Conservation (phyloP, 2,797 vertebrate species). For the Prunella strophiata region DNA sequence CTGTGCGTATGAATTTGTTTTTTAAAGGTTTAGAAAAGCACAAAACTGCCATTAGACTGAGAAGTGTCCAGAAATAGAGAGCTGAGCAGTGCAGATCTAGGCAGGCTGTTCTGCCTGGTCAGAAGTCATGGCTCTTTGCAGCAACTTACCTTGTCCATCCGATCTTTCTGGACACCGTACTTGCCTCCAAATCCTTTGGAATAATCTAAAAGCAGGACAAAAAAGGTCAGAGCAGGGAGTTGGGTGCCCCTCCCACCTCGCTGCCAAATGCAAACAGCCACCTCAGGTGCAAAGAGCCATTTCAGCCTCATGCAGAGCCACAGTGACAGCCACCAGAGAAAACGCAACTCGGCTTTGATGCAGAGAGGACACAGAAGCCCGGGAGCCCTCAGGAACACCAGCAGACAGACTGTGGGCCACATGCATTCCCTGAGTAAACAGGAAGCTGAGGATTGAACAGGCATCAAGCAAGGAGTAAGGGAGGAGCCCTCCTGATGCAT, state of each 20-base stretch:
- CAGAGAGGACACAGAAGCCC: conserved; percentile 15
- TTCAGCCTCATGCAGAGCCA: conserved; percentile 46
- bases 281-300: not conserved
- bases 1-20: not conserved
- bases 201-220: conserved; percentile 83
- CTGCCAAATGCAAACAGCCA: not conserved
- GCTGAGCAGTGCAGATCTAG: not conserved
- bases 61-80: not conserved
- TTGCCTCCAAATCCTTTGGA: conserved; percentile 95
- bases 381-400: conserved; percentile 16
- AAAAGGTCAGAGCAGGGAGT: not conserved
- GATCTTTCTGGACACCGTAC: conserved; percentile 92
- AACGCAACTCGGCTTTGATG: conserved; percentile 9
- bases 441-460: not conserved
- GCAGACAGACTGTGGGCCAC: not conserved
- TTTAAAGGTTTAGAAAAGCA: not conserved
- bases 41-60: not conserved
- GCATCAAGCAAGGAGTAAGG: conserved; percentile 33
- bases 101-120: not conserved
- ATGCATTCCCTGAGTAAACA: not conserved
- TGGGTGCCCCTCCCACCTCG: not conserved
- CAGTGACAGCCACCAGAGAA: conserved; percentile 18
- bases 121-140: not conserved
- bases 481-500: conserved; percentile 28
- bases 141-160: conserved; percentile 87